Conservation (phyloP, 2,888 invertebrate species). For the Ophion costatus region DNA sequence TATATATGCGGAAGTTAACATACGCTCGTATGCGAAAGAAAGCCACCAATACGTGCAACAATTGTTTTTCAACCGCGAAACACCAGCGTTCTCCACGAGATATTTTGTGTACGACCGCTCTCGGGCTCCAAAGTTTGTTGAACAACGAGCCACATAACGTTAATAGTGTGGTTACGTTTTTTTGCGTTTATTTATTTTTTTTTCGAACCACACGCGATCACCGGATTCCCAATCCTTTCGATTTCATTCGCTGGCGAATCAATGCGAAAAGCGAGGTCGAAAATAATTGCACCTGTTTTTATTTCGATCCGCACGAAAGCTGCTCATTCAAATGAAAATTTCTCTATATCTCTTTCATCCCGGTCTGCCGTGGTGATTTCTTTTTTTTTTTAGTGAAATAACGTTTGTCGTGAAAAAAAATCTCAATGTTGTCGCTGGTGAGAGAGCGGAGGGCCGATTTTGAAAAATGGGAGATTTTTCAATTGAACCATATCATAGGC, state of each 20-base stretch:
- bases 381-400: background rate
- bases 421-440: background rate
- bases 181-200: slow-evolving; percentile 26
- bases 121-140: slow-evolving; percentile 35
- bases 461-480: too few relatives aligned
- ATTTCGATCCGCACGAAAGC: slow-evolving; percentile 24
- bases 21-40: slow-evolving; percentile 6
- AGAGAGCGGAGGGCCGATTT: background rate
- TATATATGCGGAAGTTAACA: slow-evolving; percentile 33
- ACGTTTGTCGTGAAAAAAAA: background rate
- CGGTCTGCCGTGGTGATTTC: background rate
- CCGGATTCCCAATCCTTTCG: background rate
- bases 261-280: slow-evolving; percentile 19
- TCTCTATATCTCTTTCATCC: background rate
- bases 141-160: slow-evolving; percentile 51
- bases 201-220: slow-evolving; percentile 18
- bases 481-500: too few relatives aligned
- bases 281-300: background rate
- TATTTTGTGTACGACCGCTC: slow-evolving; percentile 13
- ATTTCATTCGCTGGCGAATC: slow-evolving; percentile 6
- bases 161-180: slow-evolving; percentile 48
- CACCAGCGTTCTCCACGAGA: slow-evolving; percentile 10
- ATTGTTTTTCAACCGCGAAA: slow-evolving; percentile 56
- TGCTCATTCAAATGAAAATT: slow-evolving; percentile 14
- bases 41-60: slow-evolving; percentile 45